Evolutionary conservation across 2,113 vertebrate species (phyloP), one percentile per base, ranked within the genome.

Genomic region (Clupea harengus): DNA sequence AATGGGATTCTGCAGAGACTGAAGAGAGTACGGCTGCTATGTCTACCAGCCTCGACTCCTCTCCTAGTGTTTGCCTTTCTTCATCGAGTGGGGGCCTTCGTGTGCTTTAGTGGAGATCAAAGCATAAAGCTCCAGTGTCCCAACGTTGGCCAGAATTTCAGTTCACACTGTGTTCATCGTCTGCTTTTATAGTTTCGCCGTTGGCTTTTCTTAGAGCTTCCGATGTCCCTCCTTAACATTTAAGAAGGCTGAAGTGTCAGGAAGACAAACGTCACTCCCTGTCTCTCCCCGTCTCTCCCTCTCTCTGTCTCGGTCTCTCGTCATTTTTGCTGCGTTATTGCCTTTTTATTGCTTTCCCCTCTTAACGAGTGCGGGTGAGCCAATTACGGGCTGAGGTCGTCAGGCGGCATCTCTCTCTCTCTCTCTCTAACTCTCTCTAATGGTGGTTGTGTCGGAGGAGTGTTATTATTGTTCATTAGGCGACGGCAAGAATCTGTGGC

Each of bases 381-480:
- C 72, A 78, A 78, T 78, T 78, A 78, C 72, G 72, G 72, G 72
- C 25, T 15, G 32, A 39, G 25, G 72, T 78, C 28, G 32, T 44
- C 72, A 78, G 72, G 2, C 72, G 11, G 28, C 72, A 78, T 78
- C 72, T 15, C 72, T 44, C 72, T 78, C 72, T 15, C 72, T 44
- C 72, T 78, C 72, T 39, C 28, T 39, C 72, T 78, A 67, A 67
- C 64, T 28, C n/a, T 7, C 64, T 67, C 64, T 67, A 67, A 67
- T 67, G 64, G 64, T 28, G 64, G 64, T 13, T 3, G n/a, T 67
- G 64, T 28, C 28, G 64, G 64, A 67, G 25, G n/a, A 28, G 64
- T 28, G 25, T 67, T 78, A 39, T 39, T 78, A 39, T 78, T 78
- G 72, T 78, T 78, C 72, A 78, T 78, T 78, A 78, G 32, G 72